A percentile compares a stretch with the other conserved stretches of the same genome.
Conservation (phyloP, 2,113 vertebrate species). For the Nymphicus hollandicus region DNA sequence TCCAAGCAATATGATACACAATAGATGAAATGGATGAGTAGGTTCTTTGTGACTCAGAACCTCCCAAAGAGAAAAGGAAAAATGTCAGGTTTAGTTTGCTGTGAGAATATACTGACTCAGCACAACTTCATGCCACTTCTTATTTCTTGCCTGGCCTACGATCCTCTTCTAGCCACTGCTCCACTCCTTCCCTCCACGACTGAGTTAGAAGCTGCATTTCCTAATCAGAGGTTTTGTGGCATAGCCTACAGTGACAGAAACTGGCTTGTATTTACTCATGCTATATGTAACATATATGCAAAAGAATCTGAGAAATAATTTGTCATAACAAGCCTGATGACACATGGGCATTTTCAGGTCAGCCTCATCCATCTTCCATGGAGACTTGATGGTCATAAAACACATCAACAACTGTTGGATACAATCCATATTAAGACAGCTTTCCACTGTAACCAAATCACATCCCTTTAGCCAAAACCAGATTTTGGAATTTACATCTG, state of each 20-base stretch:
- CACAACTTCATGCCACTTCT: background rate
- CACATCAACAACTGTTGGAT: background rate
- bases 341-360: background rate
- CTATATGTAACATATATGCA: background rate
- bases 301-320: background rate
- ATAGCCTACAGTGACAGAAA: background rate
- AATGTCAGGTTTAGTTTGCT: slow-evolving; percentile 16
- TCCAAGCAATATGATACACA: slow-evolving; percentile 46
- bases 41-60: slow-evolving; percentile 58
- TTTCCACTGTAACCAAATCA: background rate
- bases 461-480: background rate
- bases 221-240: background rate
- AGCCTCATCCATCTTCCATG: background rate
- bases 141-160: background rate
- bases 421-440: background rate
- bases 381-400: background rate
- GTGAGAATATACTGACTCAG: slow-evolving; percentile 4
- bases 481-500: background rate
- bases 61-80: background rate
- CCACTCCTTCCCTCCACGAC: background rate
- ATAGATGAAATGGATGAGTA: slow-evolving; percentile 45
- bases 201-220: background rate
- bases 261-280: background rate
- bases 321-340: background rate
- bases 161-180: background rate